These are phyloP conservation scores for Diuraphis noxia DNA, from an alignment of 1,140 invertebrate genomes.

Conservation along the genomic window DNA sequence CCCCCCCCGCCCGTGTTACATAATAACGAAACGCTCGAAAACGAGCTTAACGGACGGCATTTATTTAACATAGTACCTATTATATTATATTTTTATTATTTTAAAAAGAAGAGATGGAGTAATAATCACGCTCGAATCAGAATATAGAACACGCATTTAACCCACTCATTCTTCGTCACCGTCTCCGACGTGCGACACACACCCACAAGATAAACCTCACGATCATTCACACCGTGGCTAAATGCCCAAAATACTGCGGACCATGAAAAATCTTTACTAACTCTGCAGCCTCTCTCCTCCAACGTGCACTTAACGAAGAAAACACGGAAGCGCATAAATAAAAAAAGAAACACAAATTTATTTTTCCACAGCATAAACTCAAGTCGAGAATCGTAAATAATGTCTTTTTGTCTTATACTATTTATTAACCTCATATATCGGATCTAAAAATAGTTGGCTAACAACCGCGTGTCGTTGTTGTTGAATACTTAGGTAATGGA, in stretches of 20 bases:
- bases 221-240: neutral
- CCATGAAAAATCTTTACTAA: neutral
- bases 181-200: neutral
- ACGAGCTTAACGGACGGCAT: neutral
- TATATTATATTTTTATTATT: neutral
- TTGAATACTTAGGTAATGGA: neutral
- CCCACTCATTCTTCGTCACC: neutral
- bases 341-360: too few relatives aligned
- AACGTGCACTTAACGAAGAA: neutral
- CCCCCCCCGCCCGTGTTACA: neutral
- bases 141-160: neutral
- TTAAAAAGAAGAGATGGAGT: neutral
- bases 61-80: neutral
- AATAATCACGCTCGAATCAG: neutral
- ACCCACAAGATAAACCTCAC: neutral
- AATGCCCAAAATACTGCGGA: neutral
- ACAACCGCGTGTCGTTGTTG: neutral
- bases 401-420: neutral
- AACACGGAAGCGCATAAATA: neutral
- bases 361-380: neutral
- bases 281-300: too few relatives aligned
- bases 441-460: neutral
- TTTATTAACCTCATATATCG: neutral
- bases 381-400: neutral
- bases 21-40: neutral